Percentiles rank a stretch among this genome's conserved stretches.
phyloP scores from a whole-genome alignment of 2,797 vertebrate species.

The Myoxocephalus aenaeus region DNA sequence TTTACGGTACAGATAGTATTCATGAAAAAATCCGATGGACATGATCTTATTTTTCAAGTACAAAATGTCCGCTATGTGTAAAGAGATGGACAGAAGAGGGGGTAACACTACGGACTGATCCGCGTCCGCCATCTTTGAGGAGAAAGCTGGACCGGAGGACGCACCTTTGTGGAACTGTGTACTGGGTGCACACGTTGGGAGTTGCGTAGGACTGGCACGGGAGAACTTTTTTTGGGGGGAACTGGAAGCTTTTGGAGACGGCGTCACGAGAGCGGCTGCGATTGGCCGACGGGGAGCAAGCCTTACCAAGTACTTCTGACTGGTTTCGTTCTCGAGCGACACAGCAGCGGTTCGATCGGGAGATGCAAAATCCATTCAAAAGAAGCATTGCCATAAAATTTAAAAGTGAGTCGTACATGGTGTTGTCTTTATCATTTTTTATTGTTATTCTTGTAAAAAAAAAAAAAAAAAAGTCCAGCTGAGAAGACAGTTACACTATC shows the following conservation, averaged over 20 bases:
- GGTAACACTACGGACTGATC: conserved; percentile 62
- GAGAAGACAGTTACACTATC: conserved; percentile 82
- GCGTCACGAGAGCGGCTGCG: conserved; percentile 42
- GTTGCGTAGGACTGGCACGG: conserved; percentile 26
- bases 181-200: conserved; percentile 36
- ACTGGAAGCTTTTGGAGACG: conserved; percentile 17
- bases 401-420: conserved; percentile 80
- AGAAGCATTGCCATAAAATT: conserved; percentile 80
- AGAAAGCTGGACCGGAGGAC: conserved; percentile 38
- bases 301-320: conserved; percentile 69
- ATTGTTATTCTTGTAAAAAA: conserved; percentile 87
- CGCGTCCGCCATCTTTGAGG: conserved; percentile 53
- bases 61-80: conserved; percentile 71
- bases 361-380: conserved; percentile 77
- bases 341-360: conserved; percentile 57
- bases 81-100: conserved; percentile 59
- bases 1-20: conserved; percentile 84
- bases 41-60: conserved; percentile 82
- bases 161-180: conserved; percentile 29
- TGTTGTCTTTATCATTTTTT: conserved; percentile 86
- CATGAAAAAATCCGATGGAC: conserved; percentile 75
- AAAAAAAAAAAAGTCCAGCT: conserved; percentile 65
- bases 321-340: conserved; percentile 48
- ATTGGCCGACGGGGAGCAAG: conserved; percentile 46
- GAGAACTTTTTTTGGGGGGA: conserved; percentile 19